These are phyloP conservation scores for Drosophila murphyi DNA, from an alignment of 1,140 invertebrate genomes.

Conservation along the genomic window DNA sequence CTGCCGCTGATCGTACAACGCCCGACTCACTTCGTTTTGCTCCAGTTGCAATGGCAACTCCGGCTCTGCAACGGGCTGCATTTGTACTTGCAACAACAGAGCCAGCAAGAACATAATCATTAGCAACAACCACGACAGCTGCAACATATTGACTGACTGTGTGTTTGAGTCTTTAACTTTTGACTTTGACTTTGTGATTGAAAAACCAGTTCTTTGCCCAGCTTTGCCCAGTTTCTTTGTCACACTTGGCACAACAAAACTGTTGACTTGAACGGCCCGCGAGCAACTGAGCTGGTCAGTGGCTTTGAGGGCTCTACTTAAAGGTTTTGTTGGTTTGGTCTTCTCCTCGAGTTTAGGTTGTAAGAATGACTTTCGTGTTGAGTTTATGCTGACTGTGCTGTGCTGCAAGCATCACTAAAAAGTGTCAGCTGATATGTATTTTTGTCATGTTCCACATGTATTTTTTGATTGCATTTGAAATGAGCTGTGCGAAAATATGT, in stretches of 20 bases:
- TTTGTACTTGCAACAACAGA: slow-evolving; percentile 36
- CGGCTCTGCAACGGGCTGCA: slow-evolving; percentile 50
- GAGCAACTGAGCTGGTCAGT: slow-evolving; percentile 52
- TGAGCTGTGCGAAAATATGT: too few relatives aligned
- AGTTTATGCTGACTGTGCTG: slow-evolving; percentile 1
- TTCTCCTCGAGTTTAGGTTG: background rate
- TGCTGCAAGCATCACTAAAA: background rate
- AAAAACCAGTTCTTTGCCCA: slow-evolving; percentile 58
- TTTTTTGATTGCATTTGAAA: too few relatives aligned
- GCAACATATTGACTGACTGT: slow-evolving; percentile 34
- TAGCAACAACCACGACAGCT: slow-evolving; percentile 38
- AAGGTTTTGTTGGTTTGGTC: slow-evolving; percentile 40
- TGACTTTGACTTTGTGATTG: background rate
- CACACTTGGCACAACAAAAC: background rate
- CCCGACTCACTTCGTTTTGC: slow-evolving; percentile 36
- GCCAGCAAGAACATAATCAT: slow-evolving; percentile 27
- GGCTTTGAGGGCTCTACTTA: slow-evolving; percentile 58
- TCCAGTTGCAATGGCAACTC: slow-evolving; percentile 1
- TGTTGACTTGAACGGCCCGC: slow-evolving; percentile 51
- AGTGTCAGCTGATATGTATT: too few relatives aligned
- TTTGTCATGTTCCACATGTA: too few relatives aligned
- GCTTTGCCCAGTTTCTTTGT: background rate
- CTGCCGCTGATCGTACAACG: slow-evolving; percentile 89
- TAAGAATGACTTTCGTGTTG: background rate
- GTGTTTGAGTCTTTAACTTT: too few relatives aligned